Conservation (phyloP, 2,113 vertebrate genomes). For the Athene cunicularia region DNA sequence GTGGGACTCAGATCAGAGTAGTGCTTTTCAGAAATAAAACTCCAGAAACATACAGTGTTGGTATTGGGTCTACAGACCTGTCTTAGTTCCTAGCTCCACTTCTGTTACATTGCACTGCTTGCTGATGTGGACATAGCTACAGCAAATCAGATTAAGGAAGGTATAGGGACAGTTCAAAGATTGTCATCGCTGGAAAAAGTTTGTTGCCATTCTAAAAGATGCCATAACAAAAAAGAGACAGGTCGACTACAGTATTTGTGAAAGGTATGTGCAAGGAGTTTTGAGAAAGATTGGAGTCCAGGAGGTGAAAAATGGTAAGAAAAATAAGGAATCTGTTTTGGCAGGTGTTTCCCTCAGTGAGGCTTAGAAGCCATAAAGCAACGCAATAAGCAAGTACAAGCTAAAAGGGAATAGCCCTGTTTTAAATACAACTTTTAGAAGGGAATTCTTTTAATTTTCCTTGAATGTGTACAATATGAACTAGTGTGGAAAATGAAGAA, state of each 20-base stretch:
- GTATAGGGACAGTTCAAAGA: background rate
- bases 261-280: background rate
- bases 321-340: background rate
- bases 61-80: background rate
- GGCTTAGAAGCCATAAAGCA: background rate
- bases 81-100: background rate
- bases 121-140: background rate
- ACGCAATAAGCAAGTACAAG: background rate
- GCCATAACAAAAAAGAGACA: background rate
- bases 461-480: background rate
- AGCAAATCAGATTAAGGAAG: background rate
- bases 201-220: background rate
- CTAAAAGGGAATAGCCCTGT: background rate
- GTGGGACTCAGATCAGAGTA: background rate
- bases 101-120: background rate
- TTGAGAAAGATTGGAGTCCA: background rate
- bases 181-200: background rate
- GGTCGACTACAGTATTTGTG: fast-evolving
- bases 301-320: background rate
- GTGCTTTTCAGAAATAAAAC: background rate
- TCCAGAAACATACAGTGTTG: fast-evolving
- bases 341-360: background rate
- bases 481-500: background rate
- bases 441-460: background rate
- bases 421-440: background rate